phyloP scores from a whole-genome alignment of 2,888 invertebrate species.

The Pteria penguin region DNA sequence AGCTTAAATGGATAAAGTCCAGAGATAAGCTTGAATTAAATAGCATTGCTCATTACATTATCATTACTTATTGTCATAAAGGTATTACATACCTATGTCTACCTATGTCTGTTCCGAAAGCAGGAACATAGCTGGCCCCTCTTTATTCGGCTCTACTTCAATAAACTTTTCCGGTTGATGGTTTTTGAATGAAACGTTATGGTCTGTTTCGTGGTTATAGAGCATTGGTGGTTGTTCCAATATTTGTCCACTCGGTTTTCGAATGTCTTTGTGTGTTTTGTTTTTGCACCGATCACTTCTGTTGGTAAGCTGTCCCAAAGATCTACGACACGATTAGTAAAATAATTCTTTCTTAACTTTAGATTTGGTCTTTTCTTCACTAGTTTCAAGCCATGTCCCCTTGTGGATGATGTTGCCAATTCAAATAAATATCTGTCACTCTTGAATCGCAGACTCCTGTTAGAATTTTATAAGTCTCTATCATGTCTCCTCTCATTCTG shows the following conservation, averaged over 20 bases:
- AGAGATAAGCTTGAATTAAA: no score
- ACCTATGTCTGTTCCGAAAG: slow-evolving; percentile 1
- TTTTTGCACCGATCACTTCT: neutral
- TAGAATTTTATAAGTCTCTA: slow-evolving; percentile 12
- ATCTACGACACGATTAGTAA: slow-evolving; percentile 10
- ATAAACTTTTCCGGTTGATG: neutral
- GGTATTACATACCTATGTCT: neutral
- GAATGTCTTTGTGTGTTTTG: neutral
- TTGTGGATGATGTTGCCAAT: neutral
- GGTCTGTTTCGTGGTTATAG: neutral
- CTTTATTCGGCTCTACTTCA: neutral
- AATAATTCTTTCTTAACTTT: slow-evolving; percentile 4
- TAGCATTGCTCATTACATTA: no score
- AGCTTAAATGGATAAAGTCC: no score
- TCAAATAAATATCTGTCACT: neutral
- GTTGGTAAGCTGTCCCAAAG: slow-evolving; percentile 8
- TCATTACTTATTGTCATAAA: no score
- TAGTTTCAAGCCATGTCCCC: slow-evolving; percentile 6
- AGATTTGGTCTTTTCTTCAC: neutral
- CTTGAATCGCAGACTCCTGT: neutral
- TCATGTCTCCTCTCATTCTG: slow-evolving; percentile 24
- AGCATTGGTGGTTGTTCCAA: neutral
- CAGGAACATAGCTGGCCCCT: neutral
- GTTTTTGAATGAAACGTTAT: neutral
- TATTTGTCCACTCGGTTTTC: neutral